Base-by-base conservation (phyloP, 2,888 invertebrate species). In the Heliconius charithonia region DNA sequence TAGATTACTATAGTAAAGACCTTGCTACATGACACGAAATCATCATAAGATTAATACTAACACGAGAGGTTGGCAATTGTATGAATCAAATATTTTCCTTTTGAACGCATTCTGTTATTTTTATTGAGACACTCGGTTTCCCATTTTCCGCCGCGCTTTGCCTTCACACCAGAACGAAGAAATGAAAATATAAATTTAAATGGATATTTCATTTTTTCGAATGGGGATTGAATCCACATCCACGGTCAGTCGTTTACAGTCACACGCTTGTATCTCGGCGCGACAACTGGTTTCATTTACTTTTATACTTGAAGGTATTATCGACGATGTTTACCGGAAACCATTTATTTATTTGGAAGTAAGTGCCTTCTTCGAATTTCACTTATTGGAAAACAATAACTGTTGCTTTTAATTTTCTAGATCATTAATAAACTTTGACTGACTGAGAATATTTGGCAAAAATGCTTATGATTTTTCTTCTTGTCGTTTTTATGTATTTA, bases 371-470 rank as follows among this genome's bases (percentile, higher is more conserved):
- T 66, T 25, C 56, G 29, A 71, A 65, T 71, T 51, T 71, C 59
- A 32, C 29, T 71, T 51, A 77, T 77, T 77, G 71, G 32, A 71
- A 77, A 77, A 25, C 51, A 56, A 71, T 77, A 63, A 70, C 45
- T n/a, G 25, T 70, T 22, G 32, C 19, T 25, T 76, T 59, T 29
- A 27, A 70, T 45, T 70, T 76, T 0, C 16, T 69, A 41, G 7
- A 29, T 41, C 25, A 51, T 69, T 69, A 67, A 69, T 69, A 25
- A 41, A 16, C 67, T 69, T 67, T 0, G n/a, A 41, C 16, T 63
- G 59, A 51, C 22, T 63, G 16, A 37, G 67, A 37, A n/a, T 67
- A 37, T 67, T 37, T 12, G 22, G 32, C 37, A 2, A 67, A n/a
- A n/a, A 4, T n/a, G 2, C 37, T 37, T 1, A 37, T 13, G 32